phyloP scores from a whole-genome alignment of 1,140 invertebrate species.

The Brachionus angularis region DNA sequence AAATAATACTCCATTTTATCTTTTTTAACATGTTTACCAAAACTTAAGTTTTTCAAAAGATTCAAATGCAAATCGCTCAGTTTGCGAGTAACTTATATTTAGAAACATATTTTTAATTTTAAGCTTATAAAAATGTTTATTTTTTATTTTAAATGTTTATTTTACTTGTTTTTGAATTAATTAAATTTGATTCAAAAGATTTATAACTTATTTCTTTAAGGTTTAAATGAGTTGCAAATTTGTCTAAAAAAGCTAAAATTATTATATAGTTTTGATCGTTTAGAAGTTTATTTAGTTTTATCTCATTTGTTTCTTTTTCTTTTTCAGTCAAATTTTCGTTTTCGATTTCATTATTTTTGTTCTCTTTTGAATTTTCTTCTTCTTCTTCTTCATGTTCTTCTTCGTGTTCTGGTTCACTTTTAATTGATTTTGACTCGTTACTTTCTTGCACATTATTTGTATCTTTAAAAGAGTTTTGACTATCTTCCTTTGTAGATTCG shows the following conservation, averaged over 20 bases:
- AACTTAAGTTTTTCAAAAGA: background rate
- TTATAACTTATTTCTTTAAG: background rate
- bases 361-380: background rate
- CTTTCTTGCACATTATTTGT: no score
- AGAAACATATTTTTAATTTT: background rate
- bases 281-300: background rate
- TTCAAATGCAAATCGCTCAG: constrained; percentile 15
- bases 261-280: constrained; percentile 36
- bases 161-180: constrained; percentile 29
- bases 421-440: no score
- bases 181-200: constrained; percentile 15
- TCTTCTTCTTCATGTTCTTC: background rate
- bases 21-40: constrained; percentile 29
- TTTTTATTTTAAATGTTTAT: background rate
- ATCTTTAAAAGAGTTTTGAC: no score
- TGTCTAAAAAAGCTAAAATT: constrained; percentile 10
- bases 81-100: background rate
- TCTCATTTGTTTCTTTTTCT: constrained; percentile 29
- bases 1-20: constrained; percentile 20
- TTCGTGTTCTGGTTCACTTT: no score
- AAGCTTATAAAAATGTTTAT: background rate
- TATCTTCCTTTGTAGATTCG: no score
- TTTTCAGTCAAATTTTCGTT: no score
- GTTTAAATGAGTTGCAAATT: constrained; percentile 11
- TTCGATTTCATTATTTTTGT: no score